Conservation (phyloP, 2,888 invertebrate species). For the Drosophila ustulata region DNA sequence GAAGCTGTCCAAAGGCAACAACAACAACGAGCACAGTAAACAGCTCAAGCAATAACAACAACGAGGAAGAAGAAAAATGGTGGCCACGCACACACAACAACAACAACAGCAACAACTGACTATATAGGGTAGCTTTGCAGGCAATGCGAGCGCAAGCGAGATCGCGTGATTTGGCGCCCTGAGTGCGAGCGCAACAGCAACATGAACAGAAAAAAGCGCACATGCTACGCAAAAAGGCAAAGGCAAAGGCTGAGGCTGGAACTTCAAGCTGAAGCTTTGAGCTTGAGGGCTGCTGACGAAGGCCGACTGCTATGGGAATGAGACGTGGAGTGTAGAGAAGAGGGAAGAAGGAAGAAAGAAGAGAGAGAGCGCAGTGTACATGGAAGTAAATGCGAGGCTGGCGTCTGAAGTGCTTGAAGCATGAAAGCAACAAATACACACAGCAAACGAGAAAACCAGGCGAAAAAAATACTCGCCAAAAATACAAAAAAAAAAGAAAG, state of each 20-base stretch:
- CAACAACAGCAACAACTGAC: conserved; percentile 33
- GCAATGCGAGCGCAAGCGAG: conserved; percentile 26
- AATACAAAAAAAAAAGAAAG: conserved; percentile 52
- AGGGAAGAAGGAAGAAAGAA: neutral
- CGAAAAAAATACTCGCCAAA: conserved; percentile 44
- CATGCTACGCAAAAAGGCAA: conserved; percentile 62
- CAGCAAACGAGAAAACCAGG: conserved; percentile 47
- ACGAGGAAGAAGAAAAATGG: conserved; percentile 52
- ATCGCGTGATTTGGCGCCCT: neutral
- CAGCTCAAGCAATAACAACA: conserved; percentile 22
- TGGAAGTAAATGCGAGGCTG: conserved; percentile 71
- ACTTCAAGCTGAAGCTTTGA: conserved; percentile 35
- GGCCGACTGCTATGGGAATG: conserved; percentile 36
- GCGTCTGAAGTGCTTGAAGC: conserved; percentile 70
- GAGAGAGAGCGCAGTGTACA: conserved; percentile 37
- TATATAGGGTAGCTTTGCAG: conserved; percentile 59
- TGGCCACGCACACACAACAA: conserved; percentile 49
- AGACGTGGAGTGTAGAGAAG: conserved; percentile 2
- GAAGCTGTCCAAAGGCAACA: conserved; percentile 57
- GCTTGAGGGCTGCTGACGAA: conserved; percentile 45
- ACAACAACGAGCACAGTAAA: conserved; percentile 21
- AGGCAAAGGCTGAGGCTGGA: conserved; percentile 16
- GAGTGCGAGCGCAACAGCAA: conserved; percentile 26
- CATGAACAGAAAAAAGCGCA: conserved; percentile 64
- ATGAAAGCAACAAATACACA: conserved; percentile 67